Evolutionary conservation across 2,888 invertebrate genomes (phyloP).

Genomic region (Synanthedon andrenaeformis): DNA sequence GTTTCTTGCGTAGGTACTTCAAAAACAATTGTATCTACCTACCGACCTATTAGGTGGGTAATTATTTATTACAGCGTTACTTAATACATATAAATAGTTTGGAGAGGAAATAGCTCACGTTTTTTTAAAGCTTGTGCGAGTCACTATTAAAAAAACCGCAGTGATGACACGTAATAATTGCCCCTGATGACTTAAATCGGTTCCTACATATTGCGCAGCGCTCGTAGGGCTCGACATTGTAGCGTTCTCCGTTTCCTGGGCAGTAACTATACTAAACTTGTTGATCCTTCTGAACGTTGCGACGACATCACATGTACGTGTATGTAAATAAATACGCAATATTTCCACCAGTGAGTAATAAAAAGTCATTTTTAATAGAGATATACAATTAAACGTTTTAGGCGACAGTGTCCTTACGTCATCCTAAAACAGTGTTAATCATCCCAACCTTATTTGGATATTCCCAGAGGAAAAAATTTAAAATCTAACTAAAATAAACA

Average conservation of each 20-base stretch:
- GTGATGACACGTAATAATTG: background rate
- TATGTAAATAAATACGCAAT: slow-evolving; percentile 6
- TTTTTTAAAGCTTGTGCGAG: background rate
- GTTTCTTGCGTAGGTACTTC: too few relatives aligned
- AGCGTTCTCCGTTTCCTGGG: slow-evolving; percentile 1
- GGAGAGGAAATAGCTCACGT: too few relatives aligned
- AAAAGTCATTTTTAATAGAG: background rate
- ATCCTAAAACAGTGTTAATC: background rate
- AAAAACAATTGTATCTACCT: too few relatives aligned
- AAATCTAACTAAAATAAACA: too few relatives aligned
- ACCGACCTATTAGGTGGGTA: too few relatives aligned
- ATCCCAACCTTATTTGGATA: background rate
- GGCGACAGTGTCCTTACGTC: too few relatives aligned
- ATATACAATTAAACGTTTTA: too few relatives aligned
- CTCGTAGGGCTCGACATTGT: background rate
- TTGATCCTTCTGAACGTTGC: slow-evolving; percentile 7
- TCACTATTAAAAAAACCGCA: background rate
- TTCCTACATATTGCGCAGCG: background rate
- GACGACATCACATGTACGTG: slow-evolving; percentile 4
- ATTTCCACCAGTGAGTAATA: slow-evolving; percentile 7
- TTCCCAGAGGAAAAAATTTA: too few relatives aligned
- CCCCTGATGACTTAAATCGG: background rate
- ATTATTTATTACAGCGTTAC: too few relatives aligned
- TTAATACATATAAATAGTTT: too few relatives aligned
- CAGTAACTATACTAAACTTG: slow-evolving; percentile 4